These are phyloP conservation scores for Alentia gelatinosa DNA, from an alignment of 2,888 invertebrate species.

Conservation along the genomic window DNA sequence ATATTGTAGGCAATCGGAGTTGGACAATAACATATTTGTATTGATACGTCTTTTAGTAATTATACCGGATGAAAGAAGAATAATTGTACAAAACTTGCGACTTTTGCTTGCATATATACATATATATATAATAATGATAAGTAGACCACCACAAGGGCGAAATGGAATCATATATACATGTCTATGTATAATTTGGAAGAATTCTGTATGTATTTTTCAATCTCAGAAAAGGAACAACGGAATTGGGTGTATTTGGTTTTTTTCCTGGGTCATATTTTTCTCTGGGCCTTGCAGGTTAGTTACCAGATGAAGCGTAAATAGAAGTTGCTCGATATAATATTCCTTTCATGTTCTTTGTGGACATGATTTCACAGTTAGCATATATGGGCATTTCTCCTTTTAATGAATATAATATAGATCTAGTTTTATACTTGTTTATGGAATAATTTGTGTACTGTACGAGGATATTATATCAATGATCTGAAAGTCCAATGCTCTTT, in stretches of 20 bases:
- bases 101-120: not conserved
- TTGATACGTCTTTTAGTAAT: not conserved
- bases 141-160: not conserved
- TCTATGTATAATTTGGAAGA: not conserved
- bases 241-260: not conserved
- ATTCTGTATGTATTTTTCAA: not conserved
- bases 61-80: not conserved
- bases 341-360: not conserved
- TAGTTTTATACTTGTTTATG: constrained; percentile 47
- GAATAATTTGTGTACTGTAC: not conserved
- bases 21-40: not conserved
- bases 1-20: not conserved
- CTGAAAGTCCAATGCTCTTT: not conserved
- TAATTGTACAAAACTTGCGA: too few relatives aligned
- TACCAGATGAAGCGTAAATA: not conserved
- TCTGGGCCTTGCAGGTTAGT: not conserved
- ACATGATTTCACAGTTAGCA: not conserved
- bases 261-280: constrained; percentile 13
- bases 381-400: not conserved
- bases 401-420: constrained; percentile 36
- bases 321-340: not conserved
- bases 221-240: not conserved
- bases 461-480: not conserved
- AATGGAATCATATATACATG: not conserved
- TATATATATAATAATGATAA: too few relatives aligned